Evolutionary conservation across 2,888 invertebrate species (phyloP).

Genomic region (Phorcus lineatus): DNA sequence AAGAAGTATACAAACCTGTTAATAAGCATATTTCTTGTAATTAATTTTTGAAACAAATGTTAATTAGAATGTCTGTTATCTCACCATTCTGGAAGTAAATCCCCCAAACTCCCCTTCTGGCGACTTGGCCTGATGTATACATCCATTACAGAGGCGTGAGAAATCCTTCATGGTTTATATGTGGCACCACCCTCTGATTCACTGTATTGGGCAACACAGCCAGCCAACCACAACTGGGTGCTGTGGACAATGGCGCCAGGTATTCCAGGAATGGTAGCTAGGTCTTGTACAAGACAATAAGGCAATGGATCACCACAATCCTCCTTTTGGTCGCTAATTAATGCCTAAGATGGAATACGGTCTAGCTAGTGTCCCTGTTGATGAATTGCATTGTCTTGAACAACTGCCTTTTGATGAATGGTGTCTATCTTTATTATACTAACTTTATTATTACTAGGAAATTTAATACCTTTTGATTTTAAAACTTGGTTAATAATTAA

Average conservation of each 20-base stretch:
- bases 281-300: background rate
- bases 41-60: too few relatives aligned
- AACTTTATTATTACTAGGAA: too few relatives aligned
- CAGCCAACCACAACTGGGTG: background rate
- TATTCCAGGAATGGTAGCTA: background rate
- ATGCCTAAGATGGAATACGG: too few relatives aligned
- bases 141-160: conserved; percentile 29
- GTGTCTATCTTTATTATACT: too few relatives aligned
- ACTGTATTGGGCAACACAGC: background rate
- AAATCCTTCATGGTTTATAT: conserved; percentile 27
- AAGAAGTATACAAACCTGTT: too few relatives aligned
- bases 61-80: background rate
- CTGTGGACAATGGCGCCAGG: background rate
- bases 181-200: background rate
- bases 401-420: too few relatives aligned
- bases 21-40: too few relatives aligned
- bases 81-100: conserved; percentile 14
- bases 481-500: too few relatives aligned
- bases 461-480: too few relatives aligned
- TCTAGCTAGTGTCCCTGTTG: too few relatives aligned
- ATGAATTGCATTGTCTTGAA: too few relatives aligned
- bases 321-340: background rate
- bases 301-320: background rate
- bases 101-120: conserved; percentile 18
- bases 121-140: conserved; percentile 28